Conservation (phyloP, 2,797 vertebrate species). For the Iguana delicatissima region DNA sequence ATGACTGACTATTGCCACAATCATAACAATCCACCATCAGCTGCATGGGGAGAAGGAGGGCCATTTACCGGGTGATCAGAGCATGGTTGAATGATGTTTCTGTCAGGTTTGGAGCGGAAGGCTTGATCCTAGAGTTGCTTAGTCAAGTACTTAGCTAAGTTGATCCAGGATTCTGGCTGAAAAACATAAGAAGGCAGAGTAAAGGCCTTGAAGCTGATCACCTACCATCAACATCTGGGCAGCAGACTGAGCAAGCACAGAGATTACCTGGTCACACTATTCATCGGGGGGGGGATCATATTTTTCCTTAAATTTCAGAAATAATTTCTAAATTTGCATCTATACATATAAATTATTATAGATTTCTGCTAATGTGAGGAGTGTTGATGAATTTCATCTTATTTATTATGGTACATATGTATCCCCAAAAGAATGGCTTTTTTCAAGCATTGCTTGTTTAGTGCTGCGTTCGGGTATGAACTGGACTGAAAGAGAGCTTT, state of each 20-base stretch:
- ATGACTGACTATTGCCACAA: too few relatives aligned
- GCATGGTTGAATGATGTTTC: too few relatives aligned
- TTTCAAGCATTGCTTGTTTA: background rate
- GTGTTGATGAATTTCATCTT: too few relatives aligned
- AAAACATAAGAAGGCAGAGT: background rate
- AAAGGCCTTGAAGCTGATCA: background rate
- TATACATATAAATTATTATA: too few relatives aligned
- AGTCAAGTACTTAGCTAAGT: too few relatives aligned
- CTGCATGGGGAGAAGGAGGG: too few relatives aligned
- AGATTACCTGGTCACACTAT: background rate
- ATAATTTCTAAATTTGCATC: background rate
- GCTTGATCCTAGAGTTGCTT: too few relatives aligned
- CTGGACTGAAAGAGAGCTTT: constrained; percentile 34
- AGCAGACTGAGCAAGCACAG: background rate
- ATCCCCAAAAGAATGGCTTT: background rate
- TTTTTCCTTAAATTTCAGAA: background rate
- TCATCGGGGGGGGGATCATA: background rate
- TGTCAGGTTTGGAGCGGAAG: too few relatives aligned
- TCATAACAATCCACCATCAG: too few relatives aligned
- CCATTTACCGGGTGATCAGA: too few relatives aligned
- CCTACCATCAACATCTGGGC: background rate
- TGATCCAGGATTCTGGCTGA: background rate
- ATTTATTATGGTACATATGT: background rate
- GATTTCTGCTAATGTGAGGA: too few relatives aligned
- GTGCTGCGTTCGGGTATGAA: background rate